Base-by-base conservation (phyloP, 2,888 invertebrate genomes). In the Cephus sareptanus region DNA sequence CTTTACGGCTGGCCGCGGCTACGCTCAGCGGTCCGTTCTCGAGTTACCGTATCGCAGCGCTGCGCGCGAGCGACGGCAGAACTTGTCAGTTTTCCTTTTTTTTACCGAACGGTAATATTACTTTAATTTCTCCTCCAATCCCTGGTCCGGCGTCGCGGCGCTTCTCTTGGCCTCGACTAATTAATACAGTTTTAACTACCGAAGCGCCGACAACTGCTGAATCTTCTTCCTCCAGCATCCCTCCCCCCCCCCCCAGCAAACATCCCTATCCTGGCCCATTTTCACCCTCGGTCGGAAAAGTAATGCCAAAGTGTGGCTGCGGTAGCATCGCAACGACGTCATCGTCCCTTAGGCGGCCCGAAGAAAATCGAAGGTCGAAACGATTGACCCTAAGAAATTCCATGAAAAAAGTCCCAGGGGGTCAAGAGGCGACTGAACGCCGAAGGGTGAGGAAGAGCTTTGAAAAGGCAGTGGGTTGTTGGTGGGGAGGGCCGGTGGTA, bases 1-100 rank as follows among this genome's bases (percentile, higher is more conserved):
- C 85, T 88, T 87, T 84, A 84, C 82, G 80, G 82, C 83, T 79
- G 75, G 75, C 76, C 77, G 33, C 40, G 1, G 34, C 34, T 31
- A 75, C 79, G 77, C 70, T 75, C 78, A 30, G 75, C 75, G 34
- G 34, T 77, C 76, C 75, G 34, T 68, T 74, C 74, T 56, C 56
- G 35, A 35, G 40, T 11, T 69, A 71, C 74, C 34, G 23, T 74
- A 35, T 33, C 76, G 74, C 76, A 75, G 34, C 68, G 69, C 70
- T 35, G 69, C 73, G 70, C 69, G 76, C 74, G 69, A 77, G 74
- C 56, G 23, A 23, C 56, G 56, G 56, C 9, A 3, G 9, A 56
- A 56, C 56, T 56, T 56, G 23, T 0, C 56, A 56, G 56, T 56
- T 56, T 56, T 9, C 2, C 6, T 56, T 77, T 77, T 77, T 79